Conservation (phyloP, 2,888 invertebrate genomes). For the Pyrocoelia pectoralis region DNA sequence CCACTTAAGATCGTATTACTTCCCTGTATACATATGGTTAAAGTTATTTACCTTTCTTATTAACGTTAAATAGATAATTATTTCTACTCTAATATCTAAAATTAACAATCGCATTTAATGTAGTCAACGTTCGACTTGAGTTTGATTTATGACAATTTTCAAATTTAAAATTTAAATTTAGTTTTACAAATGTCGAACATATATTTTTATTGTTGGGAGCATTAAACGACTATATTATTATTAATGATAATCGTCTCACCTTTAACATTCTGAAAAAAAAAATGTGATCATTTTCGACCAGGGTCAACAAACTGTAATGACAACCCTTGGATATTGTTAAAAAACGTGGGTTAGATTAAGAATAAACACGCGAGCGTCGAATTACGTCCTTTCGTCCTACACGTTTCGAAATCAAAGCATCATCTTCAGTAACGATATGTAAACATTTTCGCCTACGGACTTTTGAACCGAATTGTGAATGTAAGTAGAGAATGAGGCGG, state of each 20-base stretch:
- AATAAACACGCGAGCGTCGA: too few species aligned
- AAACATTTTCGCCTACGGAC: neutral
- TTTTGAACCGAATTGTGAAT: neutral
- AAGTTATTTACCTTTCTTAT: neutral
- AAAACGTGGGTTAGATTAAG: too few species aligned
- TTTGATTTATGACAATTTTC: slow-evolving; percentile 6
- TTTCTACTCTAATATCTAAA: neutral
- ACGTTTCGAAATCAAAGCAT: neutral
- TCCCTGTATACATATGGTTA: neutral
- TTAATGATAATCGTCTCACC: too few species aligned
- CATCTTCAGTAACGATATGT: neutral
- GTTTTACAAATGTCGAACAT: neutral
- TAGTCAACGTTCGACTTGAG: neutral
- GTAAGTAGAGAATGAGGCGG: neutral
- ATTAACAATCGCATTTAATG: too few species aligned
- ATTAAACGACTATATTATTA: too few species aligned
- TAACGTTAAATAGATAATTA: neutral
- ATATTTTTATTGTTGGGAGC: too few species aligned
- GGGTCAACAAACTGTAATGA: too few species aligned
- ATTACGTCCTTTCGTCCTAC: too few species aligned
- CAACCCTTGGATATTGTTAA: too few species aligned
- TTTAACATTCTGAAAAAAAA: too few species aligned
- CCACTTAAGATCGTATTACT: slow-evolving; percentile 4
- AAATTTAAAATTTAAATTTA: slow-evolving; percentile 5
- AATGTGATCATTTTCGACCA: too few species aligned